A percentile compares a stretch with the other conserved stretches of the same genome.
These are phyloP conservation scores for Ferrisia virgata DNA, from an alignment of 2,888 invertebrate genomes.

Conservation along the genomic window DNA sequence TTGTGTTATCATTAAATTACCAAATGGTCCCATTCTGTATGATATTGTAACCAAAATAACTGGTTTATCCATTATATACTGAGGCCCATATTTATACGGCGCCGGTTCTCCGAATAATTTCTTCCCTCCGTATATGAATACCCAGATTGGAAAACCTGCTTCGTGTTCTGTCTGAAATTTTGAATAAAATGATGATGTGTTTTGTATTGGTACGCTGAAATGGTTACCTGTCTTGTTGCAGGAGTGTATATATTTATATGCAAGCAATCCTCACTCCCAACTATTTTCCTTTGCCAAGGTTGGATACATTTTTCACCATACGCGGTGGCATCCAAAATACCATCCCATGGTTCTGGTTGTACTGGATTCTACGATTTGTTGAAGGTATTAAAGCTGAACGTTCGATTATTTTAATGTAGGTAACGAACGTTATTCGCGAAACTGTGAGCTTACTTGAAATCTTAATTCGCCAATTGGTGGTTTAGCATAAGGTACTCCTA, in stretches of 20 bases:
- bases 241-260: slow-evolving; percentile 57
- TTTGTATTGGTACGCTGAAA: neutral
- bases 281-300: slow-evolving; percentile 50
- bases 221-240: slow-evolving; percentile 48
- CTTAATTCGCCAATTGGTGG: slow-evolving; percentile 54
- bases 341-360: slow-evolving; percentile 53
- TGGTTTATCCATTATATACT: slow-evolving; percentile 63
- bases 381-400: too few species aligned
- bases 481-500: slow-evolving; percentile 54
- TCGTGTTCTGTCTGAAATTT: neutral
- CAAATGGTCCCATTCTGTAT: slow-evolving; percentile 54
- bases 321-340: slow-evolving; percentile 54
- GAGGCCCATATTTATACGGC: slow-evolving; percentile 56
- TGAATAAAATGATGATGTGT: neutral
- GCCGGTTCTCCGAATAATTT: slow-evolving; percentile 62
- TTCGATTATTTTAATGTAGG: too few species aligned
- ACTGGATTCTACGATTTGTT: slow-evolving; percentile 54
- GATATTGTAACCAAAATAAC: slow-evolving; percentile 53
- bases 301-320: slow-evolving; percentile 54
- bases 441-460: slow-evolving; percentile 53
- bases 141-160: slow-evolving; percentile 53
- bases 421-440: too few species aligned
- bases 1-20: too few species aligned
- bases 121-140: slow-evolving; percentile 58
- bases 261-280: slow-evolving; percentile 59